Conservation (phyloP, 2,113 vertebrate genomes). For the Apodemus sylvaticus region DNA sequence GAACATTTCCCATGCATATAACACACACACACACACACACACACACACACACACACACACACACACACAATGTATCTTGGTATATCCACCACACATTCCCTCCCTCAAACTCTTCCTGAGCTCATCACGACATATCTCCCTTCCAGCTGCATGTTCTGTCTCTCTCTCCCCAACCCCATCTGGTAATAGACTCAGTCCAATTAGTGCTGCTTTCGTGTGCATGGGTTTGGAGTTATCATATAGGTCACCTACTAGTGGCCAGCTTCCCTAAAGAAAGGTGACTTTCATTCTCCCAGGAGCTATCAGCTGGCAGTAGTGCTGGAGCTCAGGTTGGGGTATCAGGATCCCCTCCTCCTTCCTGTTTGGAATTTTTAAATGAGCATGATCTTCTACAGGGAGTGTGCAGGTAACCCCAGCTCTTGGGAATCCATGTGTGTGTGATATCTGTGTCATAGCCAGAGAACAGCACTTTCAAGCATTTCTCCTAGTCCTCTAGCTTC, state of each 20-base stretch:
- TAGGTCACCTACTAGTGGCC: not conserved
- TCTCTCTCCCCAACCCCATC: too few relatives aligned
- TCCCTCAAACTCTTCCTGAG: not conserved
- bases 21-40: too few relatives aligned
- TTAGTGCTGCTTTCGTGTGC: not conserved
- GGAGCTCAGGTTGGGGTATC: not conserved
- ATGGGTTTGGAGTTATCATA: not conserved
- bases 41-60: too few relatives aligned
- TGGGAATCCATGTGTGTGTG: not conserved
- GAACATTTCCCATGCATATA: not conserved
- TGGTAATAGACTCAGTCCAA: not conserved
- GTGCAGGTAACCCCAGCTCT: not conserved
- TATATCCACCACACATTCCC: not conserved
- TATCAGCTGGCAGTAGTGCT: not conserved
- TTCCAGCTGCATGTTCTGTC: not conserved
- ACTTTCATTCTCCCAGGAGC: not conserved
- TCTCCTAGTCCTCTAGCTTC: not conserved
- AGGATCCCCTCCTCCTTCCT: not conserved
- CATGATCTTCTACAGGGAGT: not conserved
- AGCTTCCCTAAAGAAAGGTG: not conserved
- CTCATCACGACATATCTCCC: not conserved
- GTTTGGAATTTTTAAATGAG: not conserved
- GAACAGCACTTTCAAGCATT: not conserved
- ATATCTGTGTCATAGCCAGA: not conserved
- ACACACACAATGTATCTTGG: not conserved